Conservation (phyloP, 2,888 invertebrate species). For the Sphaeridia pumilis region DNA sequence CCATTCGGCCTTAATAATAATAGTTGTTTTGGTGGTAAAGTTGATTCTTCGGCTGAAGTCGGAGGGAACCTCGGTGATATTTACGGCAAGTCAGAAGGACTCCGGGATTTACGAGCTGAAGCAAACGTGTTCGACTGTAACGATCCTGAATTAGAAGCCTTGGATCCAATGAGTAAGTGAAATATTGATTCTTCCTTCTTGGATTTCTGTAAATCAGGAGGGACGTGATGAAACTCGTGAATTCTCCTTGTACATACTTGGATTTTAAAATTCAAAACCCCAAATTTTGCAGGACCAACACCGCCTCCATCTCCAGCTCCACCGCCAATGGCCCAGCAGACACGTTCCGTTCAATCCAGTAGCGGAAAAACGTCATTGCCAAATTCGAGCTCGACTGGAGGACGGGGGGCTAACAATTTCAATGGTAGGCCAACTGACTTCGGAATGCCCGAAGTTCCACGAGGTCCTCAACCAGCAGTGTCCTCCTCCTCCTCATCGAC, state of each 20-base stretch:
- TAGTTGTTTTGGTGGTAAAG: neutral
- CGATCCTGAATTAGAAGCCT: conserved; percentile 53
- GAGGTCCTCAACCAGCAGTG: no score
- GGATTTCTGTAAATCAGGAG: neutral
- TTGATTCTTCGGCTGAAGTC: neutral
- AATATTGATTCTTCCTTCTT: conserved; percentile 3
- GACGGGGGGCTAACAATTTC: conserved; percentile 5
- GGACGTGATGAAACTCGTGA: neutral
- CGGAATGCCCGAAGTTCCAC: no score
- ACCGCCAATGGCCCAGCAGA: conserved; percentile 21
- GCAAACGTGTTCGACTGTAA: conserved; percentile 21
- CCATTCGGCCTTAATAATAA: neutral
- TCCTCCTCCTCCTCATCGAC: no score
- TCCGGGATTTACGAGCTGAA: conserved; percentile 10
- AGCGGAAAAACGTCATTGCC: conserved; percentile 1
- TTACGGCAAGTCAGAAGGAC: neutral
- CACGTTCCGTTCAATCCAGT: neutral
- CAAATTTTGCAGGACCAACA: conserved; percentile 34
- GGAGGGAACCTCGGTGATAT: conserved; percentile 1
- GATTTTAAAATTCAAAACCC: neutral
- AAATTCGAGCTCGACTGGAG: neutral
- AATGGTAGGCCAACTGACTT: conserved; percentile 4
- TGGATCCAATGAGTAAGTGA: conserved; percentile 51
- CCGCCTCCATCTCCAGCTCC: conserved; percentile 36
- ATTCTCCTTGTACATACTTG: no score